Conservation (phyloP, 2,797 vertebrate species). For the Coccyzus lansbergi region DNA sequence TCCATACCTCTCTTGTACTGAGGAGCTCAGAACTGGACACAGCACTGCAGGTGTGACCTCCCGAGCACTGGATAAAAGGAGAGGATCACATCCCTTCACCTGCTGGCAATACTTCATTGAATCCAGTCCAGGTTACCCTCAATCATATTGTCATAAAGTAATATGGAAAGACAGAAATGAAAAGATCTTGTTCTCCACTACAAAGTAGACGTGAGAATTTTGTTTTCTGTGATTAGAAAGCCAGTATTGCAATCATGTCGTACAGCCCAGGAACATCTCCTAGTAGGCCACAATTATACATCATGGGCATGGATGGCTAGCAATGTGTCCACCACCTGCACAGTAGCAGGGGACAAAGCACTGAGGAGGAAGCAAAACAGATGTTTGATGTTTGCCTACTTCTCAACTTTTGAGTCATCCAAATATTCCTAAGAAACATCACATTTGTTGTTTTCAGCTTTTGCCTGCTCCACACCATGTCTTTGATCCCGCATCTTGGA, state of each 20-base stretch:
- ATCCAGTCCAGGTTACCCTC: not conserved
- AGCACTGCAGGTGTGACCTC: not conserved
- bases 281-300: not conserved
- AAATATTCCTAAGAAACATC: not conserved
- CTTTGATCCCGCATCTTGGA: constrained; percentile 8
- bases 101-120: not conserved
- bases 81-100: not conserved
- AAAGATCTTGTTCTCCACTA: not conserved
- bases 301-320: not conserved
- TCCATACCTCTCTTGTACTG: not conserved
- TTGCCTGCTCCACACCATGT: not conserved
- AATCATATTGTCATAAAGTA: not conserved
- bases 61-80: not conserved
- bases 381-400: not conserved
- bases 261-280: not conserved
- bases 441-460: not conserved
- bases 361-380: not conserved
- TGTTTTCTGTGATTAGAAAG: not conserved
- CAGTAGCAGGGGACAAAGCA: not conserved
- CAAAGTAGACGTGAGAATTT: not conserved
- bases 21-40: not conserved
- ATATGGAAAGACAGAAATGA: not conserved
- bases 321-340: not conserved
- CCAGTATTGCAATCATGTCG: not conserved
- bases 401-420: not conserved